Evolutionary conservation across 2,888 invertebrate genomes (phyloP).

Genomic region (Bruchidius siliquastri): DNA sequence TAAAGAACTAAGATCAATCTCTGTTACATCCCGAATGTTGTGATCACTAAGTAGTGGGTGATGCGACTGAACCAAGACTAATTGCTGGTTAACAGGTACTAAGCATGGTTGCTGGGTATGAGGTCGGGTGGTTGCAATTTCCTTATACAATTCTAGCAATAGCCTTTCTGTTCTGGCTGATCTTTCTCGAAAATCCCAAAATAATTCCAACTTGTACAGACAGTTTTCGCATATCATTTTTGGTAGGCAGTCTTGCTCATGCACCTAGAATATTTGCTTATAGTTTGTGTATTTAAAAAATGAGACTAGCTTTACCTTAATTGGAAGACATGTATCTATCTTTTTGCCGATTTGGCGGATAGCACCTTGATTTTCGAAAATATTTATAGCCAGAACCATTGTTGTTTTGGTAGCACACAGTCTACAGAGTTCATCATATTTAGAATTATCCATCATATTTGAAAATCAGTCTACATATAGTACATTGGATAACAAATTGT

Average conservation of each 20-base stretch:
- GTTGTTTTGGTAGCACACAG: slow-evolving; percentile 45
- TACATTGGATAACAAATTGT: neutral
- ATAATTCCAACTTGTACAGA: slow-evolving; percentile 53
- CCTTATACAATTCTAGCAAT: slow-evolving; percentile 44
- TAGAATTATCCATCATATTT: slow-evolving; percentile 20
- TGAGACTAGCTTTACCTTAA: slow-evolving; percentile 43
- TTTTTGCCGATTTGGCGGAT: slow-evolving; percentile 54
- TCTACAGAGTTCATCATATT: slow-evolving; percentile 43
- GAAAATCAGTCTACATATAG: neutral
- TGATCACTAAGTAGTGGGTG: slow-evolving; percentile 34
- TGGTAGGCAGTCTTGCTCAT: slow-evolving; percentile 53
- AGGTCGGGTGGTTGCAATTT: slow-evolving; percentile 24
- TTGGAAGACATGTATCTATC: slow-evolving; percentile 54
- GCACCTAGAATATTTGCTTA: slow-evolving; percentile 44
- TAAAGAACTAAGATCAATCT: slow-evolving; percentile 38
- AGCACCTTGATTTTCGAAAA: slow-evolving; percentile 47
- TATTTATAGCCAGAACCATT: slow-evolving; percentile 40
- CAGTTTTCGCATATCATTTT: slow-evolving; percentile 58
- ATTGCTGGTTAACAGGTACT: slow-evolving; percentile 27
- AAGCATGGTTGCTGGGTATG: slow-evolving; percentile 20
- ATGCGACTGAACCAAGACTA: slow-evolving; percentile 39
- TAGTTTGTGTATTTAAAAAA: slow-evolving; percentile 2
- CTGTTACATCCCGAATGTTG: slow-evolving; percentile 31
- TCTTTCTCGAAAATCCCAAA: slow-evolving; percentile 55
- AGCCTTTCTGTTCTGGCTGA: slow-evolving; percentile 53